These are phyloP conservation scores for Chymomyza amoena DNA, from an alignment of 2,888 invertebrate species.

Conservation along the genomic window DNA sequence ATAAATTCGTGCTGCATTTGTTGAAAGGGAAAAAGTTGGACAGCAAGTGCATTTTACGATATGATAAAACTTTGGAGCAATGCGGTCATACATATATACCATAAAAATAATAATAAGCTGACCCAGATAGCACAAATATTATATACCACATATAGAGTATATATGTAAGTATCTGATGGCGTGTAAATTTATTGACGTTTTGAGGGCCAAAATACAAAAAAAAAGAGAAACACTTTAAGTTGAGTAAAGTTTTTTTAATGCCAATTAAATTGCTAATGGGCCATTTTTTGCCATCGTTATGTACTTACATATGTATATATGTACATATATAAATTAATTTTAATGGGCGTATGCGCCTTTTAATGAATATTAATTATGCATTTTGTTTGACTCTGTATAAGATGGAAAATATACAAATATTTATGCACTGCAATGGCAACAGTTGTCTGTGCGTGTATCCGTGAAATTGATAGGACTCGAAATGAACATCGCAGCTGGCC, in stretches of 20 bases:
- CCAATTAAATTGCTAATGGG: constrained; percentile 44
- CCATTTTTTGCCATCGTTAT: constrained; percentile 27
- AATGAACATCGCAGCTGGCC: constrained; percentile 15
- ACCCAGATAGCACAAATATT: background rate
- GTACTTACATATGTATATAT: constrained; percentile 20
- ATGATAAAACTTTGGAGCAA: constrained; percentile 49
- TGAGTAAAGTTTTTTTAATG: background rate
- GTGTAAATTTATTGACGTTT: background rate
- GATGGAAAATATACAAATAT: constrained; percentile 21
- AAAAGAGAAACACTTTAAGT: background rate
- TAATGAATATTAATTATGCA: constrained; percentile 50
- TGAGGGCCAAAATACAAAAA: background rate
- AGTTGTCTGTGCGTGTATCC: background rate
- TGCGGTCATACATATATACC: background rate
- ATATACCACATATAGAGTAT: background rate
- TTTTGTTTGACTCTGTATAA: constrained; percentile 36
- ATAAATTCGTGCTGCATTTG: constrained; percentile 3
- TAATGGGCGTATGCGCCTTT: constrained; percentile 5
- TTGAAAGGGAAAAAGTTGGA: constrained; percentile 4
- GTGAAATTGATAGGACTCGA: constrained; percentile 2
- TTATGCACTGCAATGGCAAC: background rate
- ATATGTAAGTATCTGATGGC: background rate
- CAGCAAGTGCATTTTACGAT: constrained; percentile 66
- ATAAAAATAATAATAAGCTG: background rate
- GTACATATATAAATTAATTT: background rate